Evolutionary conservation across 1,140 invertebrate genomes (phyloP).

Genomic region (Argopecten irradians): DNA sequence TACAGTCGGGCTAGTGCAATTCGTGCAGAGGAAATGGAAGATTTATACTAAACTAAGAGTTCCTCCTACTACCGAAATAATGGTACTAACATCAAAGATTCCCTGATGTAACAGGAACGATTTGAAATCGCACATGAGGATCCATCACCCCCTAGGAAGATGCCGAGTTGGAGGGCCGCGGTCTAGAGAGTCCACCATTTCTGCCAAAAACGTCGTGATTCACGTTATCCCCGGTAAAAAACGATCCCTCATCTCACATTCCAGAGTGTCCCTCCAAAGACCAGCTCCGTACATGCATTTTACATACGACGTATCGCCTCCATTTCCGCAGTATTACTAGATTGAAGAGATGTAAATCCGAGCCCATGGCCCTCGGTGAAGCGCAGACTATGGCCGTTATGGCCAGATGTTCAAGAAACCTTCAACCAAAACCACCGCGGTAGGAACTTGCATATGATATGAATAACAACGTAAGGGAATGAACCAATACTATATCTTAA

Average conservation of each 20-base stretch:
- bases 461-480: background rate
- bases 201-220: slow-evolving; percentile 68
- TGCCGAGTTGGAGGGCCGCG: slow-evolving; percentile 74
- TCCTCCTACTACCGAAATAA: slow-evolving; percentile 48
- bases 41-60: slow-evolving; percentile 49
- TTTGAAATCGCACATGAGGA: slow-evolving; percentile 60
- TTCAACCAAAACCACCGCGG: slow-evolving; percentile 63
- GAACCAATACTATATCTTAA: background rate
- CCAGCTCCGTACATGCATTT: slow-evolving; percentile 64
- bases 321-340: slow-evolving; percentile 63
- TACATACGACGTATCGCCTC: slow-evolving; percentile 70
- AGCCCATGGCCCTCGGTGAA: slow-evolving; percentile 29
- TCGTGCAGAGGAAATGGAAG: slow-evolving; percentile 63
- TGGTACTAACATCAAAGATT: slow-evolving; percentile 49
- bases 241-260: slow-evolving; percentile 63
- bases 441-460: slow-evolving; percentile 61
- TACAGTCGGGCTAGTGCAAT: slow-evolving; percentile 59
- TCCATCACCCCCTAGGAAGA: slow-evolving; percentile 68
- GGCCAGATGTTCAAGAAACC: slow-evolving; percentile 58
- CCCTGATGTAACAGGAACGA: slow-evolving; percentile 40
- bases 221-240: slow-evolving; percentile 71
- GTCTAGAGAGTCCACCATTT: slow-evolving; percentile 72
- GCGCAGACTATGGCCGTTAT: slow-evolving; percentile 51
- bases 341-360: slow-evolving; percentile 63
- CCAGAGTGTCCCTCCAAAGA: slow-evolving; percentile 67